A percentile compares a stretch with the other conserved stretches of the same genome.
These are phyloP conservation scores for Helicoverpa zea DNA, from an alignment of 1,140 invertebrate genomes.

Conservation along the genomic window DNA sequence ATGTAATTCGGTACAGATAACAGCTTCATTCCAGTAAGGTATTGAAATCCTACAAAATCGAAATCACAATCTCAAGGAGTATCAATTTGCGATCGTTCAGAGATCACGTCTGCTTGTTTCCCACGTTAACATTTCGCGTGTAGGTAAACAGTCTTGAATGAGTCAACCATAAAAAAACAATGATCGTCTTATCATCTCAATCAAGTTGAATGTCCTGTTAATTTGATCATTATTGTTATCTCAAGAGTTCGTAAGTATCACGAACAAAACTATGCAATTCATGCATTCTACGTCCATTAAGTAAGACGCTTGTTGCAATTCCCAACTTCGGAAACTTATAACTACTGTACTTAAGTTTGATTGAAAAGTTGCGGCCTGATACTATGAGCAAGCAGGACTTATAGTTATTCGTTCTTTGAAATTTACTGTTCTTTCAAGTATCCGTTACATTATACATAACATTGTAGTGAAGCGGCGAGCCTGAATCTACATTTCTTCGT, in stretches of 20 bases:
- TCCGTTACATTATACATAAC: constrained; percentile 23
- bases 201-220: background rate
- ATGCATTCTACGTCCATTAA: constrained; percentile 54
- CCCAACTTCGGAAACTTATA: constrained; percentile 53
- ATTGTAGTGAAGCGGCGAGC: constrained; percentile 9
- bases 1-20: background rate
- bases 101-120: constrained; percentile 32
- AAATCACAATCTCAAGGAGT: constrained; percentile 16
- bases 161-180: background rate
- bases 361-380: constrained; percentile 49
- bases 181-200: constrained; percentile 1
- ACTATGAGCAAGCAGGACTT: constrained; percentile 30
- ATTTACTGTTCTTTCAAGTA: constrained; percentile 27
- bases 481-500: constrained; percentile 23
- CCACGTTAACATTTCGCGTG: constrained; percentile 18
- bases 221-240: constrained; percentile 10
- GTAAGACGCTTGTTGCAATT: constrained; percentile 57
- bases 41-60: constrained; percentile 13
- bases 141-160: background rate
- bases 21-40: constrained; percentile 10
- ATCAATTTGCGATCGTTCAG: constrained; percentile 31
- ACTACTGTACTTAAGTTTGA: constrained; percentile 51
- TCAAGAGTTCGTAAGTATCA: background rate
- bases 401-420: constrained; percentile 23
- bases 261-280: constrained; percentile 37